These are phyloP conservation scores for Cheumatopsyche charites DNA, from an alignment of 1,140 invertebrate genomes.

Conservation along the genomic window DNA sequence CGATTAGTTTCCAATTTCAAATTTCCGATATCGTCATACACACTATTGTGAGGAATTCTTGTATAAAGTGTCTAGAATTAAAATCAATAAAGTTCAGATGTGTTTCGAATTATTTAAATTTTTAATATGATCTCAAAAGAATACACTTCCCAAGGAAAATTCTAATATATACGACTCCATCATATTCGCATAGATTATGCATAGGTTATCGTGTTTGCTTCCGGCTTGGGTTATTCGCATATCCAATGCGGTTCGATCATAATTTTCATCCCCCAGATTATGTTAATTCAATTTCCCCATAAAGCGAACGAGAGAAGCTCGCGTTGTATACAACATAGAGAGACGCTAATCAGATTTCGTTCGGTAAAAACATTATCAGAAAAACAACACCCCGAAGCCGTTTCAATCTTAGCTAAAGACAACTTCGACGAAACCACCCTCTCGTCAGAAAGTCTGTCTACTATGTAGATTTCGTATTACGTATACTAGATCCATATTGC, in stretches of 20 bases:
- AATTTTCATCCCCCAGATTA: conserved; percentile 43
- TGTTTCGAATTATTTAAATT: too few species aligned
- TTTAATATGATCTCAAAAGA: neutral
- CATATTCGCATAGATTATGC: neutral
- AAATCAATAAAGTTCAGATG: too few species aligned
- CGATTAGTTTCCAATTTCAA: too few species aligned
- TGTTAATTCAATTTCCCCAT: conserved; percentile 48
- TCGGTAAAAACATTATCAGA: conserved; percentile 46
- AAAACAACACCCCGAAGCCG: conserved; percentile 41
- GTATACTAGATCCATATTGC: too few species aligned
- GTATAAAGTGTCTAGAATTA: too few species aligned
- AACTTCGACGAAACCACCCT: conserved; percentile 22
- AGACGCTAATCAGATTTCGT: conserved; percentile 46
- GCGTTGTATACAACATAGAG: conserved; percentile 5
- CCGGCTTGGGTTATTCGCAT: neutral
- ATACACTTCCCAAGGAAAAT: neutral
- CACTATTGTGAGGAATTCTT: too few species aligned
- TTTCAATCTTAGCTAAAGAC: conserved; percentile 40
- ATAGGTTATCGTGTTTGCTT: neutral
- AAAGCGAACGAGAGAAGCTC: conserved; percentile 32
- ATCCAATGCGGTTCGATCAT: conserved; percentile 21
- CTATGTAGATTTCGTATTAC: neutral
- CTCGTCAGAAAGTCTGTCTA: conserved; percentile 5
- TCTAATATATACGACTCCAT: neutral
- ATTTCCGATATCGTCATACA: too few species aligned